Evolutionary conservation across 2,113 vertebrate species (phyloP).

Genomic region (Calidris pygmaea): DNA sequence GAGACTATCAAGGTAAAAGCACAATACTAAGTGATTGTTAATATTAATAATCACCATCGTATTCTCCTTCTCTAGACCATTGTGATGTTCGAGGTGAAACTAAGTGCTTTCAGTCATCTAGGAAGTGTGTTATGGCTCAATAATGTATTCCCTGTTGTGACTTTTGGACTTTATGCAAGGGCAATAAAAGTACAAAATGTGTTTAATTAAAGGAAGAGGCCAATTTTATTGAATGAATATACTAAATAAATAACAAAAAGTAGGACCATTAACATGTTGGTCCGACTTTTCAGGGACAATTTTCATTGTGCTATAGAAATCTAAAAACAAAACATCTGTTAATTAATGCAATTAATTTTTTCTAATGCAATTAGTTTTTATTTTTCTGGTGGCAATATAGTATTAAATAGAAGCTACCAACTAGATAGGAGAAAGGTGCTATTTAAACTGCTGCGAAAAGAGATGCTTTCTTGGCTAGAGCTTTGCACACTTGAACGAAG

Average conservation of each 20-base stretch:
- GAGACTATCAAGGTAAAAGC: background rate
- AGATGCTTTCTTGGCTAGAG: background rate
- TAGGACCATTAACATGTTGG: background rate
- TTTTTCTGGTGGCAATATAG: background rate
- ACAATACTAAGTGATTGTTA: background rate
- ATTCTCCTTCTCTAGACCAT: background rate
- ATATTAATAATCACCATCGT: background rate
- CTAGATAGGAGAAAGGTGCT: background rate
- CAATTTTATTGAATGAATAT: slow-evolving; percentile 14
- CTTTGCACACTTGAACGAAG: background rate
- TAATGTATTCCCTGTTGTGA: background rate
- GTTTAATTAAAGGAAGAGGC: slow-evolving; percentile 56
- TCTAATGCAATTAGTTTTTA: background rate
- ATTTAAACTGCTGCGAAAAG: background rate
- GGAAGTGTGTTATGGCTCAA: background rate
- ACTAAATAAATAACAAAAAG: slow-evolving; percentile 16
- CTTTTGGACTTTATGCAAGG: slow-evolving; percentile 18
- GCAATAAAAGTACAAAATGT: slow-evolving; percentile 32
- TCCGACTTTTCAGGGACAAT: background rate
- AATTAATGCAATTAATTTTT: background rate
- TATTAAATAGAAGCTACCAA: background rate
- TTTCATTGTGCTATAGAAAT: slow-evolving; percentile 5
- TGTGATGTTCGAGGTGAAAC: slow-evolving; percentile 25
- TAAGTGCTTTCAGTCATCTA: background rate
- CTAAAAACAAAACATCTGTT: background rate